These are phyloP conservation scores for Terebella lapidaria DNA, from an alignment of 2,888 invertebrate genomes.

Conservation along the genomic window DNA sequence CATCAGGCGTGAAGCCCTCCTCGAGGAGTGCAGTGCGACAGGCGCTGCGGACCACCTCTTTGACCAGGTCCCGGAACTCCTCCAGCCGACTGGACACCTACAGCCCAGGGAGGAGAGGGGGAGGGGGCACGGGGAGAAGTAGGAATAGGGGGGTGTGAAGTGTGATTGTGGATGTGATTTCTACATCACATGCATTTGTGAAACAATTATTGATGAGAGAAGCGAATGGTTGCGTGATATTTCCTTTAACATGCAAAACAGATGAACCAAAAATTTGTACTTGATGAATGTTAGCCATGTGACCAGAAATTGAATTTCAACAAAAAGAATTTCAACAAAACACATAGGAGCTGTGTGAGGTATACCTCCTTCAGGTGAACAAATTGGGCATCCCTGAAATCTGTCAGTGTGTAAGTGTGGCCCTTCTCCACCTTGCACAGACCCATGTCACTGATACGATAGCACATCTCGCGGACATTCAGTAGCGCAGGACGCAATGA, in stretches of 20 bases:
- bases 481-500: conserved; percentile 69
- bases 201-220: no score
- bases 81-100: conserved; percentile 51
- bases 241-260: no score
- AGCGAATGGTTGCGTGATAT: no score
- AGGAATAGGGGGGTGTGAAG: no score
- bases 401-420: conserved; percentile 48
- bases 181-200: no score
- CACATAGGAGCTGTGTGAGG: no score
- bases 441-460: conserved; percentile 54
- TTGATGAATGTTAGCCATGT: no score
- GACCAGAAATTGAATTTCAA: no score
- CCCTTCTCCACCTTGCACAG: conserved; percentile 53
- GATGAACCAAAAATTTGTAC: no score
- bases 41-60: conserved; percentile 64
- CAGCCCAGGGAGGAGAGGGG: not conserved
- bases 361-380: conserved; percentile 49
- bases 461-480: conserved; percentile 61
- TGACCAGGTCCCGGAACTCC: conserved; percentile 56
- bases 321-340: no score
- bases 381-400: conserved; percentile 51
- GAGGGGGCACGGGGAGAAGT: no score
- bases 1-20: conserved; percentile 75
- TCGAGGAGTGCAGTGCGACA: conserved; percentile 71
- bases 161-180: no score